Evolutionary conservation across 2,797 vertebrate genomes (phyloP).

Genomic region (Chloroceryle amazona): DNA sequence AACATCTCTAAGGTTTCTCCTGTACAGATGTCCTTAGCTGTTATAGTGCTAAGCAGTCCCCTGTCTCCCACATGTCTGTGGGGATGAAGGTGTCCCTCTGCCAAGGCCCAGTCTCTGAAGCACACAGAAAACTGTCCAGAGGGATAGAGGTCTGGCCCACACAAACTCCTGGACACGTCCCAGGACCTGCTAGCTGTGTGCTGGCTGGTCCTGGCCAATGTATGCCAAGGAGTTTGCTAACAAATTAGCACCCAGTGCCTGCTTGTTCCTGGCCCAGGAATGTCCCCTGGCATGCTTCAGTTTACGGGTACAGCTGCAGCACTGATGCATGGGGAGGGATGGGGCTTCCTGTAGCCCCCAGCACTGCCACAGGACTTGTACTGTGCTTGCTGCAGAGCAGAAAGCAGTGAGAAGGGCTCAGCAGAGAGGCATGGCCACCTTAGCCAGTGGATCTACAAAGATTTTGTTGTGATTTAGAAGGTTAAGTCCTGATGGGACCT

Average conservation of each 20-base stretch:
- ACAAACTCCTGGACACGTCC: not conserved
- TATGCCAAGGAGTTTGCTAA: not conserved
- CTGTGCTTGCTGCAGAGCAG: not conserved
- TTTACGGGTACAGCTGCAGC: accelerated
- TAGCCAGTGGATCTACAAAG: not conserved
- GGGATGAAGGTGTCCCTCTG: not conserved
- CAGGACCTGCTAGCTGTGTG: not conserved
- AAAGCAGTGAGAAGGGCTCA: not conserved
- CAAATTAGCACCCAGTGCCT: not conserved
- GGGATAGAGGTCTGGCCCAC: not conserved
- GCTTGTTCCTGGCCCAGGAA: not conserved
- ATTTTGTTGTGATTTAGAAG: conserved; percentile 5
- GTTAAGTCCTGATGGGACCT: not conserved
- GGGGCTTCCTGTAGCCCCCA: not conserved
- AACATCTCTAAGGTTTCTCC: not conserved
- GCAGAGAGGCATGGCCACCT: not conserved
- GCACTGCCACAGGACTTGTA: accelerated
- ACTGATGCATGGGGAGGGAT: accelerated
- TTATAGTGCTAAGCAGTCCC: not conserved
- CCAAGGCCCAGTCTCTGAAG: not conserved
- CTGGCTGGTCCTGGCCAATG: not conserved
- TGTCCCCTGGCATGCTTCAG: accelerated
- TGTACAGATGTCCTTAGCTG: not conserved
- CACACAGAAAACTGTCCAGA: not conserved
- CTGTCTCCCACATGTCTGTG: not conserved